These are phyloP conservation scores for Pseudorectes ferrugineus DNA, from an alignment of 2,113 vertebrate species.

Conservation along the genomic window DNA sequence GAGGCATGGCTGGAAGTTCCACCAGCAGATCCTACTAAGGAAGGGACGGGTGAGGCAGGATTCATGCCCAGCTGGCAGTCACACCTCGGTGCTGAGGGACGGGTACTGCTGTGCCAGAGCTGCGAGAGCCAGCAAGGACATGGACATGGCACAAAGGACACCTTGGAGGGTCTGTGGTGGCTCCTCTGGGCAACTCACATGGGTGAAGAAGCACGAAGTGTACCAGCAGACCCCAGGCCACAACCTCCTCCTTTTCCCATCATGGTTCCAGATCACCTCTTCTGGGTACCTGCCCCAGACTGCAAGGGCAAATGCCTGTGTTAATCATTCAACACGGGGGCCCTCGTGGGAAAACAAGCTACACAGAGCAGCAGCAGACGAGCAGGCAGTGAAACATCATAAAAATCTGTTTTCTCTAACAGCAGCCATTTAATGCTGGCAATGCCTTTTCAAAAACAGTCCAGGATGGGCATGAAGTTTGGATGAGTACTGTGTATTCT, in stretches of 20 bases:
- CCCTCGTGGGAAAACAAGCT: neutral
- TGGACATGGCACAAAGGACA: accelerated
- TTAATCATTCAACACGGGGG: neutral
- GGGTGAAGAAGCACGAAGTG: neutral
- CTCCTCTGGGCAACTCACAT: neutral
- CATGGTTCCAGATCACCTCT: neutral
- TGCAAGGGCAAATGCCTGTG: neutral
- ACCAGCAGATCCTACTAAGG: neutral
- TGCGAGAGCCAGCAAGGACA: accelerated
- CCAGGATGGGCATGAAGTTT: neutral
- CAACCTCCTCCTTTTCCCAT: neutral
- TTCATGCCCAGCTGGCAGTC: neutral
- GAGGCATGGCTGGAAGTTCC: neutral
- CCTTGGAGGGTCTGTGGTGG: neutral
- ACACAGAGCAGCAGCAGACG: neutral
- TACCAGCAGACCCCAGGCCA: neutral
- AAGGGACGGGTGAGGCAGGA: neutral
- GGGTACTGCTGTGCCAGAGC: neutral
- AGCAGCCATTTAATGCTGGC: neutral
- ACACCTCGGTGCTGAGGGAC: accelerated
- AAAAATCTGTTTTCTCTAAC: neutral
- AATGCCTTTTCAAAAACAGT: neutral
- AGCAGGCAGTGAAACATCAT: neutral
- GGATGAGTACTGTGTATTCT: neutral
- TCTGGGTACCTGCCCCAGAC: neutral